Evolutionary conservation across 1,140 invertebrate species (phyloP).

Genomic region (Planococcus citri): DNA sequence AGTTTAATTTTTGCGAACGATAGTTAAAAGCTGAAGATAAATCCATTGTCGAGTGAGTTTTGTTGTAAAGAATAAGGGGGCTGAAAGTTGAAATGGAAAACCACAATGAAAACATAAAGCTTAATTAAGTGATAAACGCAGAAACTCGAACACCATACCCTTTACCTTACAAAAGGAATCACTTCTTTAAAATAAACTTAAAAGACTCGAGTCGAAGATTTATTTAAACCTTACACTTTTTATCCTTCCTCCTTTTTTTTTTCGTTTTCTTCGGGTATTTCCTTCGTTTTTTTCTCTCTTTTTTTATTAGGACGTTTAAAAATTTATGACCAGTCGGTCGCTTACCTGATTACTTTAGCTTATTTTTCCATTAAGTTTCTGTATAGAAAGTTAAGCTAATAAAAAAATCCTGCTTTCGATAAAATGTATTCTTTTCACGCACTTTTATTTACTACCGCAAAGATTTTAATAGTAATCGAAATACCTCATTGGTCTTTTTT

Average conservation of each 20-base stretch:
- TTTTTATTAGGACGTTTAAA: constrained; percentile 1
- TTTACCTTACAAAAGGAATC: constrained; percentile 9
- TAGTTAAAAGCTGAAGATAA: constrained; percentile 1
- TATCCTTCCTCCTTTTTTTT: not conserved
- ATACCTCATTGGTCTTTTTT: not conserved
- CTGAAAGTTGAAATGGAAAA: constrained; percentile 16
- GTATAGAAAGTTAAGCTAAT: constrained; percentile 17
- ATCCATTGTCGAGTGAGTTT: not conserved
- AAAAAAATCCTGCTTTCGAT: constrained; percentile 11
- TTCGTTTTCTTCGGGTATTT: not conserved
- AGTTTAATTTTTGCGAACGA: constrained; percentile 5
- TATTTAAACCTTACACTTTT: constrained; percentile 19
- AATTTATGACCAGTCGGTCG: constrained; percentile 16
- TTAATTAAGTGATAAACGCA: constrained; percentile 18
- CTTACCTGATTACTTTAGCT: constrained; percentile 18
- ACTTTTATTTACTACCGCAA: constrained; percentile 17
- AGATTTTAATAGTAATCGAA: constrained; percentile 7
- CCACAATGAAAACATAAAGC: constrained; percentile 20
- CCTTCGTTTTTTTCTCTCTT: not conserved
- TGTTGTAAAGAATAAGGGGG: not conserved
- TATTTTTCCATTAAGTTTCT: constrained; percentile 15
- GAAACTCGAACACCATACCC: not conserved
- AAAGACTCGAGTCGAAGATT: not conserved
- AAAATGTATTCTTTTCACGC: constrained; percentile 18
- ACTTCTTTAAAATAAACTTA: constrained; percentile 17